Evolutionary conservation across 2,797 vertebrate species (phyloP).

Genomic region (Alfaro cultratus): DNA sequence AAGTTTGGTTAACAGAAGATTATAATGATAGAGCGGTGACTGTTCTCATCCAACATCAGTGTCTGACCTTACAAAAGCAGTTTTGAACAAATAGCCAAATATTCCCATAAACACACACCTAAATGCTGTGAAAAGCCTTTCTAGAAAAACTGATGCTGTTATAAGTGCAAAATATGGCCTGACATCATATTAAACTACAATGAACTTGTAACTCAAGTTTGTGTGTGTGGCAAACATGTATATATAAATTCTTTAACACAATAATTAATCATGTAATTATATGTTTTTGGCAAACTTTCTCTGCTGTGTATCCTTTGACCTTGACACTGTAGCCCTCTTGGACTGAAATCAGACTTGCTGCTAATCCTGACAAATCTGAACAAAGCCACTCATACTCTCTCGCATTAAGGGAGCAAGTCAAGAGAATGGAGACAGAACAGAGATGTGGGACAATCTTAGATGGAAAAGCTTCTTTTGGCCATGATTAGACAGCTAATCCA

Average conservation of each 20-base stretch:
- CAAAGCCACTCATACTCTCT: conserved; percentile 27
- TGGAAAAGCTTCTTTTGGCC: conserved; percentile 65
- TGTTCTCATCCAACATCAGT: neutral
- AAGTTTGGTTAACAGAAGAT: neutral
- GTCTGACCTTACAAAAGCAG: neutral
- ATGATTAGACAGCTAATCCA: conserved; percentile 67
- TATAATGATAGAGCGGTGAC: neutral
- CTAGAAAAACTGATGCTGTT: neutral
- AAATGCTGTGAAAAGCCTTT: neutral
- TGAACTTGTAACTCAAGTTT: neutral
- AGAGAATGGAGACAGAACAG: conserved; percentile 32
- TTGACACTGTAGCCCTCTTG: conserved; percentile 27
- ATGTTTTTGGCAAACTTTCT: neutral
- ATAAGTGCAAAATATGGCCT: neutral
- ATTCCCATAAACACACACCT: neutral
- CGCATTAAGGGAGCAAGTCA: conserved; percentile 32
- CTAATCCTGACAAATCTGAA: conserved; percentile 57
- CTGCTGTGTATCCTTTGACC: conserved; percentile 34
- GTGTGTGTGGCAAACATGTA: neutral
- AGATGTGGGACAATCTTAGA: conserved; percentile 47
- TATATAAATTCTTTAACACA: conserved; percentile 10
- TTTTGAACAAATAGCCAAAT: neutral
- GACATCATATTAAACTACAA: neutral
- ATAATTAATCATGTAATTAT: neutral
- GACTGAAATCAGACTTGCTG: conserved; percentile 36